These are phyloP conservation scores for Drosophila gunungcola DNA, from an alignment of 1,140 invertebrate genomes.

Conservation along the genomic window DNA sequence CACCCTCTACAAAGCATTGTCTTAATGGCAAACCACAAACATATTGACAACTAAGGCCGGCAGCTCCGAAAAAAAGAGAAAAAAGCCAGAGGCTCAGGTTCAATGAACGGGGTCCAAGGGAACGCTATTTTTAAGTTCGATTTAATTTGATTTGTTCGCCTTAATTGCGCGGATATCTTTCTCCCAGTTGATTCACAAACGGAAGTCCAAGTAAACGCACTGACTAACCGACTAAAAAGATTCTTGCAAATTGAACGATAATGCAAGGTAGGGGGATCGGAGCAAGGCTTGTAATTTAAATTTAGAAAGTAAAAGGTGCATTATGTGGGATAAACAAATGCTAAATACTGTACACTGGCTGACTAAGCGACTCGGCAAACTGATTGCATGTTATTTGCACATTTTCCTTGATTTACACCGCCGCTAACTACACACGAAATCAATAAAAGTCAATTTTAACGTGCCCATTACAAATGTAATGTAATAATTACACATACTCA, in stretches of 20 bases:
- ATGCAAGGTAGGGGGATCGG: not conserved
- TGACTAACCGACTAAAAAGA: constrained; percentile 26
- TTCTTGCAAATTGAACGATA: constrained; percentile 37
- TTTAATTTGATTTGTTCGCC: constrained; percentile 74
- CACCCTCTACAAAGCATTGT: constrained; percentile 64
- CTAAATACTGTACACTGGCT: constrained; percentile 11
- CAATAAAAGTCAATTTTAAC: constrained; percentile 62
- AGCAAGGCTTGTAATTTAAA: constrained; percentile 60
- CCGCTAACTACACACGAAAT: constrained; percentile 61
- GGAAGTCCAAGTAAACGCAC: constrained; percentile 54
- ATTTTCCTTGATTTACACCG: constrained; percentile 74
- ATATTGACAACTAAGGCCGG: constrained; percentile 68
- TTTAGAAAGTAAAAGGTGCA: constrained; percentile 79
- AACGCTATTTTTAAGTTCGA: constrained; percentile 72
- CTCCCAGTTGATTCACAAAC: constrained; percentile 68
- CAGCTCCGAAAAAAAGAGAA: constrained; percentile 29
- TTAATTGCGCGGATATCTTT: constrained; percentile 54
- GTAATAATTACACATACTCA: constrained; percentile 56
- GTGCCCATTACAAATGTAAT: constrained; percentile 66
- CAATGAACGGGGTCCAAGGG: constrained; percentile 51
- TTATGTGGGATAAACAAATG: constrained; percentile 47
- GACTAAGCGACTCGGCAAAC: constrained; percentile 35
- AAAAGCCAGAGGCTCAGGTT: constrained; percentile 50
- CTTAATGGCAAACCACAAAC: constrained; percentile 53
- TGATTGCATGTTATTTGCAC: constrained; percentile 61